Percentiles rank a stretch among this genome's conserved stretches.
Evolutionary conservation across 2,888 invertebrate genomes (phyloP).

Genomic region (Pemphredon lugubris): DNA sequence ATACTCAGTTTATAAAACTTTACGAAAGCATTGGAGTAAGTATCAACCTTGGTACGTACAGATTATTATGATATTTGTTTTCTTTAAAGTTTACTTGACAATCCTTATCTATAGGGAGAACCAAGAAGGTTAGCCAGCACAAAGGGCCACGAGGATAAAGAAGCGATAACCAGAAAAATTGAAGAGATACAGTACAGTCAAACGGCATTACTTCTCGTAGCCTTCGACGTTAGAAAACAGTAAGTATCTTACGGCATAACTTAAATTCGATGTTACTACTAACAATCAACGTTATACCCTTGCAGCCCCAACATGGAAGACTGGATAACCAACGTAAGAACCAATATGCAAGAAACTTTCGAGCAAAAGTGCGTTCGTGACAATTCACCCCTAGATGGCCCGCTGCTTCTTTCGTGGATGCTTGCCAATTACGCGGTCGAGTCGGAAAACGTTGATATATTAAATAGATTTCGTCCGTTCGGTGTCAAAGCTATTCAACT

Average conservation of each 20-base stretch:
- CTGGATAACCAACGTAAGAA: constrained; percentile 72
- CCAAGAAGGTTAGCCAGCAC: constrained; percentile 75
- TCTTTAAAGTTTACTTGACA: too few relatives aligned
- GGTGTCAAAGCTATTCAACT: constrained; percentile 78
- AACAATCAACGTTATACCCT: background rate
- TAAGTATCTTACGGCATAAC: constrained; percentile 32
- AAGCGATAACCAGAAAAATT: constrained; percentile 73
- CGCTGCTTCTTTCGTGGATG: constrained; percentile 79
- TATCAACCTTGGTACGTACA: too few relatives aligned
- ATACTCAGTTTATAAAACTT: constrained; percentile 70
- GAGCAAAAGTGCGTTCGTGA: constrained; percentile 77
- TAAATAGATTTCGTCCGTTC: constrained; percentile 73
- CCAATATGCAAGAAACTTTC: constrained; percentile 74
- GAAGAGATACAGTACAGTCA: constrained; percentile 77
- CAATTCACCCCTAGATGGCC: constrained; percentile 74
- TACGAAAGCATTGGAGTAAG: constrained; percentile 74
- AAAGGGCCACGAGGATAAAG: constrained; percentile 77
- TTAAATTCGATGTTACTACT: background rate
- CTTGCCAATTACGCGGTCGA: constrained; percentile 77
- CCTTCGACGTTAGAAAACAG: constrained; percentile 75
- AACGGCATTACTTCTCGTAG: constrained; percentile 73
- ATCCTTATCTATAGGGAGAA: constrained; percentile 69
- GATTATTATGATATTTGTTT: too few relatives aligned
- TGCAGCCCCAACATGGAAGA: constrained; percentile 67
- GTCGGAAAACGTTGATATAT: constrained; percentile 71